Evolutionary conservation across 2,797 vertebrate genomes (phyloP).

Genomic region (Octomys mimax): DNA sequence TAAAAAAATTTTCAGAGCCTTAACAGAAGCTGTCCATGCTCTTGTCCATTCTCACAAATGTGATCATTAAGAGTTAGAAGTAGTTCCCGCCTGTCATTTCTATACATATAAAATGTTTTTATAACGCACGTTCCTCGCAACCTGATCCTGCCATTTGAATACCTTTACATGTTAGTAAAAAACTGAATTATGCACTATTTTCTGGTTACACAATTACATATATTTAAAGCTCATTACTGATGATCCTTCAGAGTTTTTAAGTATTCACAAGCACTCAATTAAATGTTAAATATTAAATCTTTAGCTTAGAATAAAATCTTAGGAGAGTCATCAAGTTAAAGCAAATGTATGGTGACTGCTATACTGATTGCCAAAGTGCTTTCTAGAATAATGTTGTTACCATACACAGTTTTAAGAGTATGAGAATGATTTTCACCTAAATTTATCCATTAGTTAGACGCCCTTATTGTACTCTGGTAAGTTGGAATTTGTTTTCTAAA

Average conservation of each 20-base stretch:
- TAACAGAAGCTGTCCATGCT: background rate
- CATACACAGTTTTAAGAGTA: background rate
- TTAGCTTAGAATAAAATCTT: conserved; percentile 45
- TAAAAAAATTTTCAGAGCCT: conserved; percentile 10
- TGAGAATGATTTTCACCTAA: background rate
- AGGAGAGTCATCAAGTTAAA: background rate
- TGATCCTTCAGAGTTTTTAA: background rate
- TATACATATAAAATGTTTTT: background rate
- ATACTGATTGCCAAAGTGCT: background rate
- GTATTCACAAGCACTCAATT: background rate
- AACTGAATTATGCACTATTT: background rate
- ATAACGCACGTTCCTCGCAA: background rate
- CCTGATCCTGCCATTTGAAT: background rate
- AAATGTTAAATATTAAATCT: background rate
- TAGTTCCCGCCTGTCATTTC: background rate
- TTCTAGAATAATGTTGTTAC: background rate
- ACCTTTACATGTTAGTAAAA: conserved; percentile 9
- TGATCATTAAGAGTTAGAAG: background rate
- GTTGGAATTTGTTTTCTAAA: background rate
- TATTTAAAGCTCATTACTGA: background rate
- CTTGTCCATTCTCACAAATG: background rate
- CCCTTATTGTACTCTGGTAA: background rate
- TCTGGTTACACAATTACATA: background rate
- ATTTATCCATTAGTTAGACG: background rate
- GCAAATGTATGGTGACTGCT: background rate